Percentiles rank a stretch among this genome's conserved stretches.
Evolutionary conservation across 2,888 invertebrate species (phyloP).

Genomic region (Pasiphila rectangulata): DNA sequence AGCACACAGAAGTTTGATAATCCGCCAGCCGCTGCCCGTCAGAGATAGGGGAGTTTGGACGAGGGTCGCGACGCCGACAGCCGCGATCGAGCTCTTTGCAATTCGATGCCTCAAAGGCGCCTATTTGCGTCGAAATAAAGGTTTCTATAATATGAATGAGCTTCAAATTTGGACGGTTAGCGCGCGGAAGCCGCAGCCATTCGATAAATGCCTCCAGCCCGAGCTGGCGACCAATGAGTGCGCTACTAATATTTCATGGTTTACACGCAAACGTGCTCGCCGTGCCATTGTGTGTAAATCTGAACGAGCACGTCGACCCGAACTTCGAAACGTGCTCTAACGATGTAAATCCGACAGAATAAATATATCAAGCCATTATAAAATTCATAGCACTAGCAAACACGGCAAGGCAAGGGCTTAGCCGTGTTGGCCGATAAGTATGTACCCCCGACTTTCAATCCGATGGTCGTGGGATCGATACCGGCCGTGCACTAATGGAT

Average conservation of each 20-base stretch:
- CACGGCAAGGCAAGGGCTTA: too few relatives aligned
- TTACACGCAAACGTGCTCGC: conserved; percentile 57
- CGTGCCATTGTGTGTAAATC: conserved; percentile 67
- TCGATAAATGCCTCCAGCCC: conserved; percentile 43
- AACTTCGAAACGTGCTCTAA: conserved; percentile 50
- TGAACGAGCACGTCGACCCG: conserved; percentile 54
- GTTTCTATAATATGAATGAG: conserved; percentile 34
- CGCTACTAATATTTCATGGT: conserved; percentile 62
- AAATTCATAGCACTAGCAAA: too few relatives aligned
- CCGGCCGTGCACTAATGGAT: too few relatives aligned
- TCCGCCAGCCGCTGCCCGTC: conserved; percentile 62
- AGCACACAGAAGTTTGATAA: conserved; percentile 49
- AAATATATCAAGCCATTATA: conserved; percentile 21
- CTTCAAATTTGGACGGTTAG: conserved; percentile 47
- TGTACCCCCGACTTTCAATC: too few relatives aligned
- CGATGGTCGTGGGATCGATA: too few relatives aligned
- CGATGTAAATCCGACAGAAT: conserved; percentile 33
- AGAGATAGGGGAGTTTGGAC: conserved; percentile 62
- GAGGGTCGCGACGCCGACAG: conserved; percentile 55
- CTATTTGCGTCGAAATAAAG: conserved; percentile 49
- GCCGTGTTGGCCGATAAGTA: too few relatives aligned
- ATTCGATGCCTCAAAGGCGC: conserved; percentile 49
- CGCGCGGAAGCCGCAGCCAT: conserved; percentile 44
- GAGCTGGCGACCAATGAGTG: conserved; percentile 44
- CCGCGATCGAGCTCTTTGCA: conserved; percentile 44